phyloP scores from a whole-genome alignment of 2,888 invertebrate genomes.

The Parnassius apollo region DNA sequence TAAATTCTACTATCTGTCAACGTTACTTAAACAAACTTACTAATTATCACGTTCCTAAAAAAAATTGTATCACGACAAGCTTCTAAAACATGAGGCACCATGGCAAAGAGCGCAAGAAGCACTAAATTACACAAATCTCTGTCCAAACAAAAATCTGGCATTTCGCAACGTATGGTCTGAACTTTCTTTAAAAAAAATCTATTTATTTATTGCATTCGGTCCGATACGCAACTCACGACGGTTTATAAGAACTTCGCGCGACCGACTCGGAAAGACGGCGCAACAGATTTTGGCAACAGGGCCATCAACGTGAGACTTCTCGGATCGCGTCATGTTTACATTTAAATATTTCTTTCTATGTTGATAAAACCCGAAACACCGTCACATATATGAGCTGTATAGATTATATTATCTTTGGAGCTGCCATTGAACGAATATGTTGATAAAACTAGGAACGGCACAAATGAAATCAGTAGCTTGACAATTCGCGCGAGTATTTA shows the following conservation, averaged over 20 bases:
- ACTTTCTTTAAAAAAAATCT: conserved; percentile 17
- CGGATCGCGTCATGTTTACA: conserved; percentile 48
- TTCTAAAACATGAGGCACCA: conserved; percentile 47
- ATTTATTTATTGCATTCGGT: conserved; percentile 36
- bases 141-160: conserved; percentile 49
- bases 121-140: conserved; percentile 43
- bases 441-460: conserved; percentile 39
- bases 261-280: conserved; percentile 53
- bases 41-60: conserved; percentile 53
- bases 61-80: conserved; percentile 51
- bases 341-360: conserved; percentile 38
- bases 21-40: conserved; percentile 48
- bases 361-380: conserved; percentile 41
- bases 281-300: conserved; percentile 67
- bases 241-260: conserved; percentile 43
- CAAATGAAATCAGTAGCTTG: conserved; percentile 24
- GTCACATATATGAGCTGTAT: conserved; percentile 36
- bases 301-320: conserved; percentile 49
- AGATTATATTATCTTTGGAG: neutral
- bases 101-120: conserved; percentile 44
- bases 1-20: neutral
- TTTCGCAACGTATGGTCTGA: conserved; percentile 32
- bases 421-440: conserved; percentile 28
- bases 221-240: conserved; percentile 44
- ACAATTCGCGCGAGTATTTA: conserved; percentile 36